Percentiles rank a stretch among this genome's conserved stretches.
Conservation (phyloP, 2,888 invertebrate species). For the Chrysolina haemoptera region DNA sequence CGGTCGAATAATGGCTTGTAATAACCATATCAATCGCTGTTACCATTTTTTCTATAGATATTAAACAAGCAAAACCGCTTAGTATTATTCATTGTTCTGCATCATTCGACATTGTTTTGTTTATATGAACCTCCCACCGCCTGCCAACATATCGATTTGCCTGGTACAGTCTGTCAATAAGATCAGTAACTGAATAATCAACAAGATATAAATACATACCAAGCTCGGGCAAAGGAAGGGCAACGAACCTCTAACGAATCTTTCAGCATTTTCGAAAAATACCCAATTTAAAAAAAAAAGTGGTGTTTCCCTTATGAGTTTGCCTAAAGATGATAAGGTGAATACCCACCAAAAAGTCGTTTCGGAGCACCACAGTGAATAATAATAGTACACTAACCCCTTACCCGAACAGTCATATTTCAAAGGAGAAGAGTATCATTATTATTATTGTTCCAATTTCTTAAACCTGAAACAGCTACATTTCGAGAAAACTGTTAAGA, state of each 20-base stretch:
- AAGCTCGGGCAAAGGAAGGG: background rate
- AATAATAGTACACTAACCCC: too few relatives aligned
- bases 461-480: too few relatives aligned
- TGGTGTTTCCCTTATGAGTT: too few relatives aligned
- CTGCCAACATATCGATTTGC: background rate
- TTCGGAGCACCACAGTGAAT: too few relatives aligned
- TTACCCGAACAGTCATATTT: too few relatives aligned
- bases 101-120: constrained; percentile 7
- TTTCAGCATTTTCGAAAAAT: background rate
- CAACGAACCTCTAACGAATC: background rate
- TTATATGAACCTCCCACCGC: constrained; percentile 4
- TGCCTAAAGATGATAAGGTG: too few relatives aligned
- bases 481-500: too few relatives aligned
- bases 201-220: constrained; percentile 21
- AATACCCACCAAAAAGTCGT: too few relatives aligned
- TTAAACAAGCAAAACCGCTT: background rate
- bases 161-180: background rate
- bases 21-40: background rate
- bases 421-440: too few relatives aligned
- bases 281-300: too few relatives aligned
- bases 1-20: background rate
- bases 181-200: background rate
- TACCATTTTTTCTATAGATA: background rate
- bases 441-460: too few relatives aligned
- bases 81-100: constrained; percentile 1